Evolutionary conservation across 2,888 invertebrate genomes (phyloP), one percentile per base, ranked within the genome.

Genomic region (Epiblema foenella): DNA sequence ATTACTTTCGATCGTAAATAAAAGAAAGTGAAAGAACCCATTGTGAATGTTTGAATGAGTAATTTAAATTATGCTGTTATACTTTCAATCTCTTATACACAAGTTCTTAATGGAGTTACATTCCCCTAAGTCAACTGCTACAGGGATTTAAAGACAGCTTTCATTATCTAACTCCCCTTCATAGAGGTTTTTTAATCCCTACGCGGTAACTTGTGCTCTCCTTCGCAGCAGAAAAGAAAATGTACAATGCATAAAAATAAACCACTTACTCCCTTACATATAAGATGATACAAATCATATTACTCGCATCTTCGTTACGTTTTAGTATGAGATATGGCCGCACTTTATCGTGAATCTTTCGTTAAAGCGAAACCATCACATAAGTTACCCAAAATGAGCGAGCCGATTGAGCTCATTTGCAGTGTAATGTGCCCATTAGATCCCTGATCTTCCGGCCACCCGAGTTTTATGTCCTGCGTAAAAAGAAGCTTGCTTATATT

Each of bases 341-440:
- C 29, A 51, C 52, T 65, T 58, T 69, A 65, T 52, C 29, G 52
- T 59, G 18, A 54, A 60, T 60, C 29, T 65, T 65, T 70, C 54
- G 65, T 42, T 54, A 59, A 65, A 65, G 46, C 39, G 65, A 60
- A 54, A 70, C 65, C 65, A 65, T 65, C 58, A 59, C 59, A 59
- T 70, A 65, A 65, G 59, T 54, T 59, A 42, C 54, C 65, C 59
- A 58, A 70, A 65, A 70, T 65, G 65, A 64, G 69, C 58, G 70
- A 65, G 64, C 20, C 69, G 69, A 69, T 65, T 69, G 64, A 70
- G 70, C 65, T 65, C 65, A 70, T 70, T 70, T 59, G 46, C 65
- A 17, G 65, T 54, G 70, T 70, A 54, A 69, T 69, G 69, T 52
- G 52, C 52, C 69, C 69, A 59, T 69, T 65, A 69, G 42, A 65